phyloP scores from a whole-genome alignment of 2,113 vertebrate species.

The Lanius ludovicianus region DNA sequence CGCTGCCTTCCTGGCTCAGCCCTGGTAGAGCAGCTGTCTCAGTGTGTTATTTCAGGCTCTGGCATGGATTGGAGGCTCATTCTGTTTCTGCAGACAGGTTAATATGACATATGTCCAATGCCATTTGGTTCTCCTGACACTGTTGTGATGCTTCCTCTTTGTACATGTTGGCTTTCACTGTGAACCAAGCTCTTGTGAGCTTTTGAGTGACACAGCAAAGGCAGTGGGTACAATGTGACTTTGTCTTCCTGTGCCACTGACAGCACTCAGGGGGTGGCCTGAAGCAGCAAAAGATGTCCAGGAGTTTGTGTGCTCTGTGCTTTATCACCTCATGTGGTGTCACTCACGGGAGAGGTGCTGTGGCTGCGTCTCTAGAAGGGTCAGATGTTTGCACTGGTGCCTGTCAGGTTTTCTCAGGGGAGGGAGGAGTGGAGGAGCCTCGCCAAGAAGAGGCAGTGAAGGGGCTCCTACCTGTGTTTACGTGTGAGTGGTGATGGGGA shows the following conservation, averaged over 20 bases:
- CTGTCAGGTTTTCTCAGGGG: neutral
- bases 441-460: neutral
- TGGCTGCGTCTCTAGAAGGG: neutral
- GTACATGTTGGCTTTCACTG: neutral
- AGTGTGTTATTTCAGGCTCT: neutral
- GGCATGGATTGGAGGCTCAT: neutral
- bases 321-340: neutral
- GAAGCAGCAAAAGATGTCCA: neutral
- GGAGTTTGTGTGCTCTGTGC: neutral
- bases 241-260: neutral
- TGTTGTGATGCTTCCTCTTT: neutral
- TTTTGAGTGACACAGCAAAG: neutral
- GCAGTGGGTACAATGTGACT: neutral
- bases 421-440: neutral
- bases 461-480: neutral
- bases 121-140: neutral
- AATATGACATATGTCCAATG: neutral
- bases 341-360: neutral
- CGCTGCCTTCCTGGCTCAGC: neutral
- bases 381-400: neutral
- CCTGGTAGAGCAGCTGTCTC: neutral
- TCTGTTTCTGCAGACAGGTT: neutral
- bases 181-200: neutral
- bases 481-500: neutral
- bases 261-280: fast-evolving